phyloP scores from a whole-genome alignment of 2,888 invertebrate genomes.

The Matsumyia berberina region DNA sequence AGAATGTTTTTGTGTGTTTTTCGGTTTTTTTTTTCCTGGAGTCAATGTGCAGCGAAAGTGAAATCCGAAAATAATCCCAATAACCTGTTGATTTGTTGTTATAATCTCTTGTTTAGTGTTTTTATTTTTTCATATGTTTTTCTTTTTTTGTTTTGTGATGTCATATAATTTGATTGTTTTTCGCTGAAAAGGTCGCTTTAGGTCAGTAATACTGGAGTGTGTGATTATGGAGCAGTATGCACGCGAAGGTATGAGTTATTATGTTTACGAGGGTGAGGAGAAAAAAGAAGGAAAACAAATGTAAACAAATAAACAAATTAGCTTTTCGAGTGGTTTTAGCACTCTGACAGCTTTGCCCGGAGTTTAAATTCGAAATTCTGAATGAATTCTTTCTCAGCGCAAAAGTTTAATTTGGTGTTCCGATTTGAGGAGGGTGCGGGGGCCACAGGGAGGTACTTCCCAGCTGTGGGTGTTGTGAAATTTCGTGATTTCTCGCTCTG shows the following conservation, averaged over 20 bases:
- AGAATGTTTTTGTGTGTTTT: constrained; percentile 9
- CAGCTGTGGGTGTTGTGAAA: constrained; percentile 14
- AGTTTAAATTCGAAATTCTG: constrained; percentile 45
- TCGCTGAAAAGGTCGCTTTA: constrained; percentile 11
- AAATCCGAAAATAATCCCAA: constrained; percentile 27
- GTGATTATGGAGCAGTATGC: constrained; percentile 19
- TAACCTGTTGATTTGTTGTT: constrained; percentile 44
- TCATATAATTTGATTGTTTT: constrained; percentile 2
- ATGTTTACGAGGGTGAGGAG: neutral
- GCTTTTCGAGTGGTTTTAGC: constrained; percentile 25
- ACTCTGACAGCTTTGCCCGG: constrained; percentile 2
- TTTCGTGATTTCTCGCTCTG: constrained; percentile 45
- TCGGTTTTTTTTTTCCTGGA: neutral
- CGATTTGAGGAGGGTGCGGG: neutral
- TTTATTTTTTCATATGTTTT: neutral
- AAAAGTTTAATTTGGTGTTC: constrained; percentile 27
- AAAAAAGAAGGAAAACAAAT: neutral
- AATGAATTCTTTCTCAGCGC: constrained; percentile 9
- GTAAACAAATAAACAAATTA: neutral
- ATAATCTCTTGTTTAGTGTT: constrained; percentile 9
- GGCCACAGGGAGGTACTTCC: neutral
- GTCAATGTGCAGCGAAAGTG: constrained; percentile 51
- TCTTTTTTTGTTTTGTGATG: neutral
- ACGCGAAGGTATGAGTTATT: constrained; percentile 30
- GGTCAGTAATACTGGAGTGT: neutral